A percentile compares a stretch with the other conserved stretches of the same genome.
phyloP scores from a whole-genome alignment of 2,888 invertebrate species.

The Tromatobia lineatoria region DNA sequence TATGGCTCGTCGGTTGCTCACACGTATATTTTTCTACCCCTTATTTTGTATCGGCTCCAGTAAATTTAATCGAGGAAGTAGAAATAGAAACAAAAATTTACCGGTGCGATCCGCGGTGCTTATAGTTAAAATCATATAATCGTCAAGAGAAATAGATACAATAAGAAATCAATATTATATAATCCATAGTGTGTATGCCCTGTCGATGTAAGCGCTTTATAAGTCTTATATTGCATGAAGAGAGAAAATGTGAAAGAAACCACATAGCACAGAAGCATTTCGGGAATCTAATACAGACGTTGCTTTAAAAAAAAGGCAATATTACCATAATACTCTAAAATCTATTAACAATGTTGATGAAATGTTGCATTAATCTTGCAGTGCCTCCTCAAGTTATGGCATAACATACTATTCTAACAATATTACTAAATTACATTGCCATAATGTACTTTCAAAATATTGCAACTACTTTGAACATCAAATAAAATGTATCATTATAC shows the following conservation, averaged over 20 bases:
- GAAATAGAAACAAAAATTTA: slow-evolving; percentile 52
- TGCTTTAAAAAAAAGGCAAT: too few species aligned
- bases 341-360: too few species aligned
- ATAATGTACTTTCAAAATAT: too few species aligned
- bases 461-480: too few species aligned
- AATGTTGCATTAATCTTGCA: too few species aligned
- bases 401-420: too few species aligned
- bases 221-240: slow-evolving; percentile 48
- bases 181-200: slow-evolving; percentile 56
- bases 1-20: slow-evolving; percentile 64
- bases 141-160: slow-evolving; percentile 42
- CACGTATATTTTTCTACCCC: slow-evolving; percentile 71
- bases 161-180: slow-evolving; percentile 27
- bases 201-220: slow-evolving; percentile 60
- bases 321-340: too few species aligned
- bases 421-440: too few species aligned
- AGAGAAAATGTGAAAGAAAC: slow-evolving; percentile 10
- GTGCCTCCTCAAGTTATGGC: too few species aligned
- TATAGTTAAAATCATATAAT: slow-evolving; percentile 54
- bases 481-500: too few species aligned
- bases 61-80: slow-evolving; percentile 61
- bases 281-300: too few species aligned
- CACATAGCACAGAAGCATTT: too few species aligned
- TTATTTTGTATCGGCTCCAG: slow-evolving; percentile 68
- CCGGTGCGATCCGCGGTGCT: slow-evolving; percentile 70